Evolutionary conservation across 2,113 vertebrate genomes (phyloP).

Genomic region (Cichladusa arquata): DNA sequence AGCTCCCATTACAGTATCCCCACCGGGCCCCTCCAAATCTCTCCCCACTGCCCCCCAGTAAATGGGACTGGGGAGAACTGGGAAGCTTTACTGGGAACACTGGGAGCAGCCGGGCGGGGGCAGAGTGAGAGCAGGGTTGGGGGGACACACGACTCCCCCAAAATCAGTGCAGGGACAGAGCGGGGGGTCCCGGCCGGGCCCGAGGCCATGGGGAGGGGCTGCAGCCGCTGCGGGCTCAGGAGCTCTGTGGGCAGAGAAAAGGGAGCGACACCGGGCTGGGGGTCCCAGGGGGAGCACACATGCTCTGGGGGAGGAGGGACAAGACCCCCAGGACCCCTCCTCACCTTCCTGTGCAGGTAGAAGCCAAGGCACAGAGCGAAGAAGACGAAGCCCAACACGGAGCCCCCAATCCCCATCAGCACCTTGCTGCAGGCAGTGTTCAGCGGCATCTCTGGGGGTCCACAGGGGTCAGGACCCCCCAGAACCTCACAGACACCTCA

Average conservation of each 20-base stretch:
- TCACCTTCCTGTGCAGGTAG: not conserved
- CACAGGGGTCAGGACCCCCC: accelerated
- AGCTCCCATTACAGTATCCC: accelerated
- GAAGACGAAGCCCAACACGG: not conserved
- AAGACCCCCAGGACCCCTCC: accelerated
- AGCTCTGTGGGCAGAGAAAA: not conserved
- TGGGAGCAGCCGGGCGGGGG: accelerated
- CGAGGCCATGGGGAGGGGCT: not conserved
- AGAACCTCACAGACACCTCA: not conserved
- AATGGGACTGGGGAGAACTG: accelerated
- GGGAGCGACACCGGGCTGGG: not conserved
- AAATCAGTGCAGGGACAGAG: accelerated
- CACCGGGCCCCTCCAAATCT: accelerated
- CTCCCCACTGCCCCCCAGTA: not conserved
- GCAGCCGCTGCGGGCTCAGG: accelerated
- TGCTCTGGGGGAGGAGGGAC: accelerated
- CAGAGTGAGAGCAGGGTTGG: not conserved
- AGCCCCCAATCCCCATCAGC: not conserved
- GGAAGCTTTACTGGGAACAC: not conserved
- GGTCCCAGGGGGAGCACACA: not conserved
- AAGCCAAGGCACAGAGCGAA: not conserved
- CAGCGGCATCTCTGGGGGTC: not conserved
- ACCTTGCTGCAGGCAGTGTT: accelerated
- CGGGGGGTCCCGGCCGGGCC: not conserved
- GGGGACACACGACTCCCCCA: not conserved